Conservation (phyloP, 2,888 invertebrate species). For the Eurois occulta region DNA sequence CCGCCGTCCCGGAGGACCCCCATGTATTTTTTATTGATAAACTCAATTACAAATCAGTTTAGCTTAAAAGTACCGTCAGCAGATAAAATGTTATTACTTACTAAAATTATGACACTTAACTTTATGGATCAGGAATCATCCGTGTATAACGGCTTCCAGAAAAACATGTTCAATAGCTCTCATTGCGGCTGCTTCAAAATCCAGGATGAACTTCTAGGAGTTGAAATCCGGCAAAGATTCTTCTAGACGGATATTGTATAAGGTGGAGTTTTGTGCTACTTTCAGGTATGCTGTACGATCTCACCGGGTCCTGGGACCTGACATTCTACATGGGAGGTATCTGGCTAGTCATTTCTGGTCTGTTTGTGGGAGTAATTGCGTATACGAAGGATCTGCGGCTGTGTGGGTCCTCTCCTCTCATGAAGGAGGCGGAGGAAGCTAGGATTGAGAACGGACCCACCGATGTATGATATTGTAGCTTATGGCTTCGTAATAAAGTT, state of each 20-base stretch:
- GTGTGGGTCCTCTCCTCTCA: conserved; percentile 80
- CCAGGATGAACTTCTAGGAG: too few relatives aligned
- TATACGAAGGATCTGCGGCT: conserved; percentile 81
- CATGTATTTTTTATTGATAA: too few relatives aligned
- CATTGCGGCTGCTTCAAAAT: too few relatives aligned
- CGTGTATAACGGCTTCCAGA: too few relatives aligned
- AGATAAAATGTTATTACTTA: too few relatives aligned
- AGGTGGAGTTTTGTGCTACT: conserved; percentile 9
- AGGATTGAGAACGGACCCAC: conserved; percentile 44
- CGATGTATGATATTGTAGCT: conserved; percentile 55
- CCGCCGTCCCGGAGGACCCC: too few relatives aligned
- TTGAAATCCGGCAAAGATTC: too few relatives aligned
- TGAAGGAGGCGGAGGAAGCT: conserved; percentile 78
- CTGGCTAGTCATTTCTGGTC: conserved; percentile 82
- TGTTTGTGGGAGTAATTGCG: conserved; percentile 81
- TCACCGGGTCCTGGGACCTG: conserved; percentile 82
- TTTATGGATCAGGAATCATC: too few relatives aligned
- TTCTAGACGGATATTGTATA: background rate
- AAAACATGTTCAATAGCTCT: too few relatives aligned
- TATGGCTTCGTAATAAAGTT: conserved; percentile 51
- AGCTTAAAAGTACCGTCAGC: too few relatives aligned
- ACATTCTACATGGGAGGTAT: conserved; percentile 85
- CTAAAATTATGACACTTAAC: too few relatives aligned
- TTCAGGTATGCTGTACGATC: conserved; percentile 83
- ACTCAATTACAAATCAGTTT: too few relatives aligned